phyloP scores from a whole-genome alignment of 2,797 vertebrate species.

The Pitangus sulphuratus region DNA sequence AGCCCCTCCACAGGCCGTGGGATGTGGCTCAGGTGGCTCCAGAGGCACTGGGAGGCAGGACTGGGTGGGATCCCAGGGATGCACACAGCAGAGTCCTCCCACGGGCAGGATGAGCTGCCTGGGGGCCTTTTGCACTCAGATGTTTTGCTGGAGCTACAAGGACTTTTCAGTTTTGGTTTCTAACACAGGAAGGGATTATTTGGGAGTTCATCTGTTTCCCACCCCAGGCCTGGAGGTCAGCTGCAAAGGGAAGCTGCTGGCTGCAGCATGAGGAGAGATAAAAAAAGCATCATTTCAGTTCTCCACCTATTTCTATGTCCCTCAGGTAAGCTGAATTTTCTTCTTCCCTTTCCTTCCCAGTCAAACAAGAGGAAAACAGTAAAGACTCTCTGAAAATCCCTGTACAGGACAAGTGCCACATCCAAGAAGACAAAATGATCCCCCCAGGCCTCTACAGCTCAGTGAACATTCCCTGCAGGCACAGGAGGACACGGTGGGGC shows the following conservation, averaged over 20 bases:
- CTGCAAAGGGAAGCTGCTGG: background rate
- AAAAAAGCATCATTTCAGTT: background rate
- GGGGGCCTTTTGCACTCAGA: background rate
- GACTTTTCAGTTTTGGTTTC: background rate
- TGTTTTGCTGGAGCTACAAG: background rate
- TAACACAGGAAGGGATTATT: background rate
- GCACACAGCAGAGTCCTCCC: background rate
- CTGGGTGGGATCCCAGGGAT: rapidly evolving
- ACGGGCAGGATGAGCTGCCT: background rate
- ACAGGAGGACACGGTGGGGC: rapidly evolving
- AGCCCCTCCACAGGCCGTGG: rapidly evolving
- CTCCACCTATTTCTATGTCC: background rate
- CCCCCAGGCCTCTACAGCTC: background rate
- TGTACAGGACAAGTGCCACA: background rate
- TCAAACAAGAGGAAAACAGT: background rate
- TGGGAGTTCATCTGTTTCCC: background rate
- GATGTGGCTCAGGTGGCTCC: background rate
- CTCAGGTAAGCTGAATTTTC: background rate
- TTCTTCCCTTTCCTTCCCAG: background rate
- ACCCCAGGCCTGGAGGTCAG: background rate
- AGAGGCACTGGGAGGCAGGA: background rate
- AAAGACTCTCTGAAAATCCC: background rate
- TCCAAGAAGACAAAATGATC: rapidly evolving
- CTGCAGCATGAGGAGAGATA: background rate
- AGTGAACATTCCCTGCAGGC: background rate